These are phyloP conservation scores for Candoia aspera DNA, from an alignment of 2,113 vertebrate genomes.

Conservation along the genomic window DNA sequence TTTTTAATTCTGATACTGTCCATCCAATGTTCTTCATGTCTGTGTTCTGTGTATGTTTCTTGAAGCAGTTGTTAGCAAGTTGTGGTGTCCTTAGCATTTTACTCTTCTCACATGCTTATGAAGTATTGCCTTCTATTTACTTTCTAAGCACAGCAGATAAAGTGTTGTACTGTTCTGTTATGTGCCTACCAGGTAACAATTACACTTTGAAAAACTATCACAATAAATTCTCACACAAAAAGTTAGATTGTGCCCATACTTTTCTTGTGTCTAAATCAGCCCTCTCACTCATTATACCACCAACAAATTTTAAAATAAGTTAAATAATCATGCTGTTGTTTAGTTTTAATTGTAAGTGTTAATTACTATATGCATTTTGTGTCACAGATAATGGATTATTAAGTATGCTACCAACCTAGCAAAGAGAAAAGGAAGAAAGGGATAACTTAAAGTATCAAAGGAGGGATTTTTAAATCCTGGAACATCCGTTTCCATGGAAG, in stretches of 20 bases:
- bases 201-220: not conserved
- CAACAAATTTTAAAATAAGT: not conserved
- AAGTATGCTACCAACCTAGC: not conserved
- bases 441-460: not conserved
- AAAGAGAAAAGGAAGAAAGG: not conserved
- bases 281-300: not conserved
- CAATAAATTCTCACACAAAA: not conserved
- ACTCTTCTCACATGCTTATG: not conserved
- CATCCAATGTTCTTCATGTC: not conserved
- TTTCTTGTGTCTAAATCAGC: not conserved
- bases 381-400: not conserved
- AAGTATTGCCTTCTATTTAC: not conserved
- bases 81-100: not conserved
- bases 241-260: not conserved
- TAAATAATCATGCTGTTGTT: not conserved
- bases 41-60: not conserved
- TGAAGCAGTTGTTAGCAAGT: not conserved
- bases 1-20: not conserved
- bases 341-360: not conserved
- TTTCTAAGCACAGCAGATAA: not conserved
- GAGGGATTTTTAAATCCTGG: conserved; percentile 8
- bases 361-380: conserved; percentile 1
- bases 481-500: conserved; percentile 33
- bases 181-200: not conserved
- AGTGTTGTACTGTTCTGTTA: not conserved